Evolutionary conservation across 2,888 invertebrate species (phyloP).

Genomic region (Coelinius sp.): DNA sequence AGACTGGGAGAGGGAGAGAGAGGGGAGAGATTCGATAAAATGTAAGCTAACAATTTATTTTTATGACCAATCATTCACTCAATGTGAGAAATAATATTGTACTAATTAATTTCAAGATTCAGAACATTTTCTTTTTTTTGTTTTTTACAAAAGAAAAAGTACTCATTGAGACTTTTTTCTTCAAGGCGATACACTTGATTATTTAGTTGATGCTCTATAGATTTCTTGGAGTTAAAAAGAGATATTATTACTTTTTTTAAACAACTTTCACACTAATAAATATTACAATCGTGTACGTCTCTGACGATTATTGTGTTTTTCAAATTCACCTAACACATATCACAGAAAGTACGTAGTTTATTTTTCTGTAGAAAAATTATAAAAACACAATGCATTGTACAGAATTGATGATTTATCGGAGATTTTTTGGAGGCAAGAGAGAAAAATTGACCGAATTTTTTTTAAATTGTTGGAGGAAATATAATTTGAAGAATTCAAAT

Average conservation of each 20-base stretch:
- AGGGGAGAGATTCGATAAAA: slow-evolving; percentile 44
- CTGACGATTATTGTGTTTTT: slow-evolving; percentile 56
- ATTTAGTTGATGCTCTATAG: too few relatives aligned
- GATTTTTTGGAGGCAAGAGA: too few relatives aligned
- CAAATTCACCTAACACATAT: slow-evolving; percentile 67
- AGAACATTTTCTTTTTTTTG: neutral
- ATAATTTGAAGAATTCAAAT: too few relatives aligned
- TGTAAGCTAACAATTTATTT: slow-evolving; percentile 38
- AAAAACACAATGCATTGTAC: slow-evolving; percentile 56
- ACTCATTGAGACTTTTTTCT: too few relatives aligned
- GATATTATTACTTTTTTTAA: slow-evolving; percentile 8
- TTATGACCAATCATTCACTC: slow-evolving; percentile 25
- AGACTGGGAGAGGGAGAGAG: slow-evolving; percentile 57
- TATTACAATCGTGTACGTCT: slow-evolving; percentile 57
- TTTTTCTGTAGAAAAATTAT: slow-evolving; percentile 55
- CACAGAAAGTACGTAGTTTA: slow-evolving; percentile 67
- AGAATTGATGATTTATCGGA: slow-evolving; percentile 39
- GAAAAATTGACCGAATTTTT: too few relatives aligned
- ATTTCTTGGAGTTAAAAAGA: too few relatives aligned
- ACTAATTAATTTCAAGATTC: neutral
- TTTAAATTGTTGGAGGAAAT: too few relatives aligned
- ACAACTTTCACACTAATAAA: slow-evolving; percentile 54
- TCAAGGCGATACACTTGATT: too few relatives aligned
- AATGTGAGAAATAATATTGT: neutral
- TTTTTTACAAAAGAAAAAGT: slow-evolving; percentile 17